Conservation (phyloP, 2,797 vertebrate genomes). For the Hirundo rustica region DNA sequence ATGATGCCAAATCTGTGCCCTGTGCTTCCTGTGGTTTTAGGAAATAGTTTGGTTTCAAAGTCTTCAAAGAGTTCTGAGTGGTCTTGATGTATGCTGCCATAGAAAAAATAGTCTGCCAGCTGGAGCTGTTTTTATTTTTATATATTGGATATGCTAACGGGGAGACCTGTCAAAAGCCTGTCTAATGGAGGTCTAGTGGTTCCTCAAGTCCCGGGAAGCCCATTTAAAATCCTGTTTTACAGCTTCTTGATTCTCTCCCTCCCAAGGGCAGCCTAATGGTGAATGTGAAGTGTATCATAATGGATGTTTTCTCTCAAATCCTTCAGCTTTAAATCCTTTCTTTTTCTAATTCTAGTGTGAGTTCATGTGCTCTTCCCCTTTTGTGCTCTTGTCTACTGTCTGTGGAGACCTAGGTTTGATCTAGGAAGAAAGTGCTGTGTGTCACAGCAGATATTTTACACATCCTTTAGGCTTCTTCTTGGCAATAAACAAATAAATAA, state of each 20-base stretch:
- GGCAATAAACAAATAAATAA: constrained; percentile 59
- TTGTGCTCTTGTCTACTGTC: constrained; percentile 6
- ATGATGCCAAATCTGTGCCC: neutral
- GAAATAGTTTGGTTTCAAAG: neutral
- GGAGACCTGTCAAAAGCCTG: neutral
- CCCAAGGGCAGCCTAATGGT: constrained; percentile 25
- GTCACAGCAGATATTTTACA: constrained; percentile 33
- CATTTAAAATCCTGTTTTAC: constrained; percentile 19
- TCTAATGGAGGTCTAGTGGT: neutral
- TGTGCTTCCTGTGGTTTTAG: neutral
- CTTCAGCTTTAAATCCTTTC: constrained; percentile 45
- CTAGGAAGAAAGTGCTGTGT: neutral
- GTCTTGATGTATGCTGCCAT: neutral
- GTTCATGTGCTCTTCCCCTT: constrained; percentile 16
- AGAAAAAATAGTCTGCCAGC: constrained; percentile 11
- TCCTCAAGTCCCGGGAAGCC: neutral
- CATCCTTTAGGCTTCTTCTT: constrained; percentile 41
- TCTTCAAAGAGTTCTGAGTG: neutral
- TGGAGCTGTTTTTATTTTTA: neutral
- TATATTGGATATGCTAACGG: neutral
- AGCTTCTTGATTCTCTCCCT: neutral
- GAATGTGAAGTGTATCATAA: constrained; percentile 20
- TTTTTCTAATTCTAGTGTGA: constrained; percentile 43
- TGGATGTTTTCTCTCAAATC: constrained; percentile 29
- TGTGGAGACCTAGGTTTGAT: constrained; percentile 37